Evolutionary conservation across 2,888 invertebrate genomes (phyloP).

Genomic region (Hybos culiciformis): DNA sequence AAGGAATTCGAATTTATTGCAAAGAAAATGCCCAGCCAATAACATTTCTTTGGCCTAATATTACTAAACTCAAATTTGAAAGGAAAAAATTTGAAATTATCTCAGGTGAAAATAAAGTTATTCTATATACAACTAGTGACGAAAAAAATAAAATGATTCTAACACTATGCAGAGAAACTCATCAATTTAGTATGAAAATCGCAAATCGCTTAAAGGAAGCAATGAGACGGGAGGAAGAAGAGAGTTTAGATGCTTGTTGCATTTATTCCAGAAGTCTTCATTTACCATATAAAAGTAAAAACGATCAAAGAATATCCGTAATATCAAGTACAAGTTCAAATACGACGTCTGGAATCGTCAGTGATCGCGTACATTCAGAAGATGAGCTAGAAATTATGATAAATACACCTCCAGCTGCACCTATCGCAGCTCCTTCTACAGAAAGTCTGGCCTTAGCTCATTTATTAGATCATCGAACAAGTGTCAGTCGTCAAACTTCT

Average conservation of each 20-base stretch:
- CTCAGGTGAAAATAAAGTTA: constrained; percentile 75
- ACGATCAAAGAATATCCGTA: constrained; percentile 73
- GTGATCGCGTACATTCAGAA: constrained; percentile 87
- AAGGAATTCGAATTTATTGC: constrained; percentile 77
- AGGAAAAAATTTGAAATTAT: constrained; percentile 95
- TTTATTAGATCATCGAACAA: constrained; percentile 48
- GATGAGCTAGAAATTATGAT: constrained; percentile 86
- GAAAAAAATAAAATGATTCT: constrained; percentile 86
- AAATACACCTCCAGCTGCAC: constrained; percentile 61
- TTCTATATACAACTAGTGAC: constrained; percentile 82
- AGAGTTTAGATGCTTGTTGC: constrained; percentile 53
- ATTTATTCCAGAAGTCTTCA: constrained; percentile 53
- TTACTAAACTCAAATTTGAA: constrained; percentile 90
- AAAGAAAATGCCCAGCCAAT: constrained; percentile 55
- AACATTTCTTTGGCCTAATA: constrained; percentile 89
- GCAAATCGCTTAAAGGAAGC: constrained; percentile 73
- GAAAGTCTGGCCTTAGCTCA: constrained; percentile 72
- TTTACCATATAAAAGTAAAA: constrained; percentile 50
- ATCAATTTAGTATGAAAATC: constrained; percentile 90
- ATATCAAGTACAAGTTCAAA: constrained; percentile 92
- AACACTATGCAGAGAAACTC: constrained; percentile 78
- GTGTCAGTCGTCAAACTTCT: constrained; percentile 43
- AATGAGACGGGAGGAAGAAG: constrained; percentile 69
- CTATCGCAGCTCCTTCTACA: constrained; percentile 60
- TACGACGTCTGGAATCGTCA: constrained; percentile 91